Base-by-base conservation (phyloP, 2,797 vertebrate species). In the Oreortyx pictus region DNA sequence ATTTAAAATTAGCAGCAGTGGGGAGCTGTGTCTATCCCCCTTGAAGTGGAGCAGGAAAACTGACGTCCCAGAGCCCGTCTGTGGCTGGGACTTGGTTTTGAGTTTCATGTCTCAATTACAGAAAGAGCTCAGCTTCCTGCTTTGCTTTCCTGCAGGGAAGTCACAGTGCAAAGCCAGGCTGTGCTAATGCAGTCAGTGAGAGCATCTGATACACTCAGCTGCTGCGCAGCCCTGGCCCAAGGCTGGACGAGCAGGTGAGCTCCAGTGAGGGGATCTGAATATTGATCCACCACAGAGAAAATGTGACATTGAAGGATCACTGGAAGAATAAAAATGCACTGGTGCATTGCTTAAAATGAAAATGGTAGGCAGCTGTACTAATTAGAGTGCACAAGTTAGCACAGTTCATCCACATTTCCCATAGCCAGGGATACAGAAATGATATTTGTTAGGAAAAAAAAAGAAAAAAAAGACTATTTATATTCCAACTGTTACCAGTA, bases 191-290 rank as follows among this genome's bases (percentile, higher is more conserved):
- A 0, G 1, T n/a, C 37, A 11, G 52, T 20, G 11, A 3, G 59
- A 37, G 71, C 2, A 12, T 49, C 66, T 41, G 90, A 25, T 41
- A 2, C 0, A 1, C 49, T 72, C 59, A 14, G 49, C 41, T 37
- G 37, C 73, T 61, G 3, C 47, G 73, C 46, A 83, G 86, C 52
- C 72, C 57, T 25, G n/a, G 23, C 33, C 68, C 25, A 37, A 37
- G 77, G 74, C 35, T 54, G 83, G 61, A 10, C 22, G 56, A 68
- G 57, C 79, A 68, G 61, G 23, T 43, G 43, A 57, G 43, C 18
- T 88, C 37, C 86, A 72, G 44, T 27, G 79, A 72, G 66, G 76
- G 80, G 52, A n/a, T 72, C 33, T 74, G 54, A 68, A 43, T 59
- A 8, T 60, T 78, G 89, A 83, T 83, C 76, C 46, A 44, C 5